A percentile compares a stretch with the other conserved stretches of the same genome.
Conservation (phyloP, 2,113 vertebrate species). For the Microtus montanus region DNA sequence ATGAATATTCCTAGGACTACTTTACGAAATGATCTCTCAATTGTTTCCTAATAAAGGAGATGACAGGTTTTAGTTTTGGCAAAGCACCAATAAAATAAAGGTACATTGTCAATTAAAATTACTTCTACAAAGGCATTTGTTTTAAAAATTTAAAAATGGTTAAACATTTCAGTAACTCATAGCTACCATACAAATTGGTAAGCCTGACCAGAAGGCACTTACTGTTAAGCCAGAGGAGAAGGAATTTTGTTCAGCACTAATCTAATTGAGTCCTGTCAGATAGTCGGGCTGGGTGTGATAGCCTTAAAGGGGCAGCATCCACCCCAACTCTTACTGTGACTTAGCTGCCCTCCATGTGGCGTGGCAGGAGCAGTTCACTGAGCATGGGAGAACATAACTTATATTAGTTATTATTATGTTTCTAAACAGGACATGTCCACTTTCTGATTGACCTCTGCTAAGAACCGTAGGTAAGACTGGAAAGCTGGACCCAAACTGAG, state of each 20-base stretch:
- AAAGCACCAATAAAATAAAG: conserved; percentile 52
- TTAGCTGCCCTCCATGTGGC: conserved; percentile 6
- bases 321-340: not conserved
- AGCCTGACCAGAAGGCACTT: conserved; percentile 51
- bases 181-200: conserved; percentile 50
- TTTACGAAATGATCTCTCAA: too few species aligned
- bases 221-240: conserved; percentile 74
- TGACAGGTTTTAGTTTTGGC: conserved; percentile 58
- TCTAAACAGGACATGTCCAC: not conserved
- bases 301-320: conserved; percentile 24
- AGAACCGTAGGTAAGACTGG: conserved; percentile 63
- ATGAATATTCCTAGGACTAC: too few species aligned
- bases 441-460: not conserved
- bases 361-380: not conserved
- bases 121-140: conserved; percentile 29
- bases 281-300: conserved; percentile 57
- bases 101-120: conserved; percentile 56
- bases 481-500: conserved; percentile 64
- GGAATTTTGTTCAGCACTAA: conserved; percentile 54
- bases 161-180: conserved; percentile 59
- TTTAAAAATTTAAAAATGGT: conserved; percentile 15
- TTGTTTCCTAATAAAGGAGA: too few species aligned
- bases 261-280: conserved; percentile 49
- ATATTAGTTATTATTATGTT: conserved; percentile 1
- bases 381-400: conserved; percentile 27